Percentiles rank a stretch among this genome's conserved stretches.
Conservation (phyloP, 2,113 vertebrate genomes). For the Tragelaphus buxtoni region DNA sequence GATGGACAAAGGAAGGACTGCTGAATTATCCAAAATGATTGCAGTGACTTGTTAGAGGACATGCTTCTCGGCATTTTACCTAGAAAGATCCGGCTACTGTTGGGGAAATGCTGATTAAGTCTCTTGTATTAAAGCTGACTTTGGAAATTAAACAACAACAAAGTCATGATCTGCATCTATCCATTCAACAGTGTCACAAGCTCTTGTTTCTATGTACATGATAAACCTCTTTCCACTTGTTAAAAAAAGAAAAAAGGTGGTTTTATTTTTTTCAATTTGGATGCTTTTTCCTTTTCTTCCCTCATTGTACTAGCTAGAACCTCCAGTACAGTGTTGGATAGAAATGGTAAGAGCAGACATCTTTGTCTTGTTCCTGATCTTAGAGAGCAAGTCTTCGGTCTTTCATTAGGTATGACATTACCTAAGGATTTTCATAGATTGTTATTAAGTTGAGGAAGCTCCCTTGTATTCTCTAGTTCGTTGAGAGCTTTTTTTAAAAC, state of each 20-base stretch:
- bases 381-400: not conserved
- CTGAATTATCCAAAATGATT: not conserved
- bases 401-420: not conserved
- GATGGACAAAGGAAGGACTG: not conserved
- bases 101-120: not conserved
- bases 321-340: not conserved
- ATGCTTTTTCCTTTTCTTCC: not conserved
- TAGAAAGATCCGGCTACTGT: not conserved
- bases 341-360: not conserved
- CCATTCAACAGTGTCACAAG: not conserved
- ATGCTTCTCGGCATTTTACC: not conserved
- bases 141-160: not conserved
- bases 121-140: not conserved
- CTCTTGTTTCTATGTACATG: not conserved
- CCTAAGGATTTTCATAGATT: not conserved
- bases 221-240: not conserved
- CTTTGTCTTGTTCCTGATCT: not conserved
- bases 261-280: not conserved
- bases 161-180: not conserved
- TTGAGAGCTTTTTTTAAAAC: not conserved
- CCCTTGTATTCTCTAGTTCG: not conserved
- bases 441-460: not conserved
- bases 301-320: not conserved
- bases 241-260: not conserved
- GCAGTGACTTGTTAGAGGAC: not conserved